Percentiles rank a stretch among this genome's conserved stretches.
phyloP scores from a whole-genome alignment of 2,888 invertebrate species.

The Notocelia uddmanniana region DNA sequence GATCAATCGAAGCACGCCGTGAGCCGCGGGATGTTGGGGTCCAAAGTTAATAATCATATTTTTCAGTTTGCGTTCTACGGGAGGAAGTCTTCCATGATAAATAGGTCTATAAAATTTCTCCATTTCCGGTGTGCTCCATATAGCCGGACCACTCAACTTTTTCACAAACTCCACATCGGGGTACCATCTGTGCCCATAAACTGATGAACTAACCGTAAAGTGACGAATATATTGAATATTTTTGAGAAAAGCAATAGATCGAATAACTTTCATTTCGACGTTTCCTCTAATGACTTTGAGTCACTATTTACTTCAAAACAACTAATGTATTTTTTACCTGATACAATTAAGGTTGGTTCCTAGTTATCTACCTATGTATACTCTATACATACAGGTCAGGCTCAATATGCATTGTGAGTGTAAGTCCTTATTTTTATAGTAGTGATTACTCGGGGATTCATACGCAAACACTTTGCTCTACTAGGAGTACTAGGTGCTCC shows the following conservation, averaged over 20 bases:
- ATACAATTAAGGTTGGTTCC: neutral
- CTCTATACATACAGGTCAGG: too few species aligned
- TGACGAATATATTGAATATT: constrained; percentile 49
- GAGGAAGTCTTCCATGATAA: constrained; percentile 65
- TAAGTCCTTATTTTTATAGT: too few species aligned
- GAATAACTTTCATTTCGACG: constrained; percentile 25
- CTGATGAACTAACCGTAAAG: constrained; percentile 56
- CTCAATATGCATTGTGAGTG: too few species aligned
- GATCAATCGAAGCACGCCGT: constrained; percentile 93
- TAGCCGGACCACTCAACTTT: constrained; percentile 83
- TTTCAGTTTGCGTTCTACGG: constrained; percentile 86
- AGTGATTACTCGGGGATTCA: too few species aligned
- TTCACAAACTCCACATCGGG: constrained; percentile 88
- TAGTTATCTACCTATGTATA: too few species aligned
- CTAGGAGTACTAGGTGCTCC: too few species aligned
- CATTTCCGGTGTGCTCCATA: constrained; percentile 83
- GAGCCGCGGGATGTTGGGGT: constrained; percentile 96
- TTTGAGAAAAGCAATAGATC: constrained; percentile 5
- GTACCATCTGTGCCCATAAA: constrained; percentile 82
- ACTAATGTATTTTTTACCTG: constrained; percentile 7
- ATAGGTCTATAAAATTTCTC: constrained; percentile 70
- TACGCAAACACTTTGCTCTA: too few species aligned
- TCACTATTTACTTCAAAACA: neutral
- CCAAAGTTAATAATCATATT: constrained; percentile 93
- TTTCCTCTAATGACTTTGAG: constrained; percentile 7